Percentiles rank a stretch among this genome's conserved stretches.
phyloP scores from a whole-genome alignment of 2,888 invertebrate genomes.

The Ormyrus pomaceus region DNA sequence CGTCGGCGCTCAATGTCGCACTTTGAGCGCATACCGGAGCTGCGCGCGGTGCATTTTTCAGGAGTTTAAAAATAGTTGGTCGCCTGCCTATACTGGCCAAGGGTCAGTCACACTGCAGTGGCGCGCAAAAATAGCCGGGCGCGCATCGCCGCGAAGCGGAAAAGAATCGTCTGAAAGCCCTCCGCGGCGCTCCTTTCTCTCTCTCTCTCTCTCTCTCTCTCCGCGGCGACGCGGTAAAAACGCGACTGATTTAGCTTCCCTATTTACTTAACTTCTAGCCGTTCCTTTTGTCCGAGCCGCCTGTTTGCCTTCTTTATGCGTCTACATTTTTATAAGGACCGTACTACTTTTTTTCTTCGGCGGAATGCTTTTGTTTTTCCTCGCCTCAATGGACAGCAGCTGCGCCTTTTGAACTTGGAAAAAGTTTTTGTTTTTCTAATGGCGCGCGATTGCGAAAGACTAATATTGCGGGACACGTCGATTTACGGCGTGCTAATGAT shows the following conservation, averaged over 20 bases:
- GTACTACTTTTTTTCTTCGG: too few species aligned
- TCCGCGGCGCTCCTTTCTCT: background rate
- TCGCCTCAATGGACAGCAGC: too few species aligned
- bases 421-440: too few species aligned
- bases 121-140: constrained; percentile 68
- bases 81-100: constrained; percentile 72
- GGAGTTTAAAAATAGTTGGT: constrained; percentile 72
- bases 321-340: background rate
- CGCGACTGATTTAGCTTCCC: constrained; percentile 9
- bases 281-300: background rate
- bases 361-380: too few species aligned
- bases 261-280: constrained; percentile 20
- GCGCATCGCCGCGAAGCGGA: constrained; percentile 25
- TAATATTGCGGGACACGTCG: too few species aligned
- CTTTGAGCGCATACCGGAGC: constrained; percentile 60
- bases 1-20: constrained; percentile 49
- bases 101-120: constrained; percentile 71
- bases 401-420: too few species aligned
- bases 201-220: constrained; percentile 1
- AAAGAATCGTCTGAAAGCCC: constrained; percentile 34
- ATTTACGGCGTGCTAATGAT: too few species aligned
- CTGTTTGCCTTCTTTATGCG: background rate
- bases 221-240: constrained; percentile 20
- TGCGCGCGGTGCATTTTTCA: constrained; percentile 71
- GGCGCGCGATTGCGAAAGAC: too few species aligned